phyloP scores from a whole-genome alignment of 2,797 vertebrate species.

The Diplodus sargus region DNA sequence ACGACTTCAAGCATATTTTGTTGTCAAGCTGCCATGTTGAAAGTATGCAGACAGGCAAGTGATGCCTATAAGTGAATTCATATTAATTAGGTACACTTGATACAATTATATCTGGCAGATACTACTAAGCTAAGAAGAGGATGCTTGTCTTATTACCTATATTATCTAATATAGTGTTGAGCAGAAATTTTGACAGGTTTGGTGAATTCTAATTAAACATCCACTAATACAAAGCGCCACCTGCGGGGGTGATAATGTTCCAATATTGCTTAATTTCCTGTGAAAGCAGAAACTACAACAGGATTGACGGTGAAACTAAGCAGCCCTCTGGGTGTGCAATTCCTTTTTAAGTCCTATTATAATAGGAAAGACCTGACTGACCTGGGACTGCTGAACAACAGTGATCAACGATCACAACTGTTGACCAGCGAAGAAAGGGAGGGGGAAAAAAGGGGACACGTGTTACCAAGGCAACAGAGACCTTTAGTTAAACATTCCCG shows the following conservation, averaged over 20 bases:
- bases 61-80: constrained; percentile 3
- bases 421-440: constrained; percentile 25
- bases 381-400: constrained; percentile 24
- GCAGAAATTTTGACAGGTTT: background rate
- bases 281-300: constrained; percentile 12
- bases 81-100: constrained; percentile 10
- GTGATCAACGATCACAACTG: constrained; percentile 51
- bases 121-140: constrained; percentile 3
- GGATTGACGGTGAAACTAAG: constrained; percentile 6
- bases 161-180: background rate
- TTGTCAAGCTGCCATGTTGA: constrained; percentile 1
- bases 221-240: background rate
- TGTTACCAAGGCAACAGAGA: constrained; percentile 70
- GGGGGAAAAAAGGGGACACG: constrained; percentile 2
- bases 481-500: constrained; percentile 66
- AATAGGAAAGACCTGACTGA: constrained; percentile 34
- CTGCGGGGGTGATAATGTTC: background rate
- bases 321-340: background rate
- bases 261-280: constrained; percentile 14
- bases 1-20: background rate
- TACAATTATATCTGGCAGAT: constrained; percentile 3
- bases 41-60: background rate
- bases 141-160: background rate
- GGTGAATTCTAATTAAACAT: constrained; percentile 1
- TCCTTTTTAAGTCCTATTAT: constrained; percentile 14